Evolutionary conservation across 1,140 invertebrate genomes (phyloP), one percentile per base, ranked within the genome.

Genomic region (Eupristina koningsbergeri): DNA sequence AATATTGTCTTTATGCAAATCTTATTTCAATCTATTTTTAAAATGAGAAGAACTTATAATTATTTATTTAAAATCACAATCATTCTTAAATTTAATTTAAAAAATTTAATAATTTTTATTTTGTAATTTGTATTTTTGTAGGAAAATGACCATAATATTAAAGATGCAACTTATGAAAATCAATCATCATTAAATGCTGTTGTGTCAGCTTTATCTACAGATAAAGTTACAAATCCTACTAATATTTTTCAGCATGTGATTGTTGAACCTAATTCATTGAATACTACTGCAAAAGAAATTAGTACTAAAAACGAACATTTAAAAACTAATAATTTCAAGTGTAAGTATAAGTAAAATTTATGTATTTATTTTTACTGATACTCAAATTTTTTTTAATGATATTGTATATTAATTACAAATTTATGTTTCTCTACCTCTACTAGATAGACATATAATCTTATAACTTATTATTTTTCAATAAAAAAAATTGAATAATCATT

Each of bases 251-350:
- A 95, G 87, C 94, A 95, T 69, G 95, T 96, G 34, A 96, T 96
- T 87, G 95, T 96, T 67, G 94, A 95, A 85, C 95, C 96, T 15
- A 96, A 93, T 86, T 95, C 96, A 89, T 89, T 96, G 73, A 90
- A 36, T 96, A 79, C 95, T 95, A 36, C 94, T 96, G 58, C 91
- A 89, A 80, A 91, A 92, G 85, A 81, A 81, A 17, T 45, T 11
- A 86, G 88, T 76, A 53, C 83, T n/a, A 84, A 90, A 53, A 89
- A 90, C 85, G 90, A 91, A 83, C 89, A 86, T 86, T 81, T 87
- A 81, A 91, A 91, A 88, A 90, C 90, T 86, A 71, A 36, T 50
- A 69, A 9, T 6, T 9, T 75, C 22, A 74, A 76, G 90, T 90
- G 80, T 89, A 90, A 88, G 88, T 90, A 69, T 84, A 90, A 82